Base-by-base conservation (phyloP, 2,113 vertebrate species). In the Craseonycteris thonglongyai region DNA sequence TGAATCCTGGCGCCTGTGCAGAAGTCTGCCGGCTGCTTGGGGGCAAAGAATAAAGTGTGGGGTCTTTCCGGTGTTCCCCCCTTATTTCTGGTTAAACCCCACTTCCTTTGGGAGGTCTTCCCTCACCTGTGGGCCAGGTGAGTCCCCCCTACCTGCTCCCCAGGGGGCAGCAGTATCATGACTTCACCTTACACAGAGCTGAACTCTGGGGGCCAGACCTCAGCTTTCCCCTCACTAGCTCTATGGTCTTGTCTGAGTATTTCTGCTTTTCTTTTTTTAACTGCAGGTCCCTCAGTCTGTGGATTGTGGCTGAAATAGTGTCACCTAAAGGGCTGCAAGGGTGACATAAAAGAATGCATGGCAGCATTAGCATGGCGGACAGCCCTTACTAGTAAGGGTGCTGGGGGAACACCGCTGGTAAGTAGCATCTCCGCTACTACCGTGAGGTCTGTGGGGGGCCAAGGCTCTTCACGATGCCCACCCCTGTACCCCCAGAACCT, bases 261-360 rank as follows among this genome's bases (percentile, higher is more conserved):
- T 80, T 38, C 28, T 61, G 61, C 22, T 80, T 16, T 89, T 89
- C 81, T 42, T 35, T 16, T 89, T 89, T 86, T 42, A 33, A 45
- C n/a, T 9, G 40, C 42, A 58, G 2, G 65, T 74, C 26, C 49
- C 68, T 89, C 61, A 47, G 13, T 38, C 21, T 76, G 30, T 78
- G 28, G 22, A 10, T 38, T 5, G 19, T 51, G 58, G 38, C 42
- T 92, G 13, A 87, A 74, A 54, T 11, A 91, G 16, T 8, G 28
- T 21, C 16, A 78, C 42, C 56, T 89, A 33, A 42, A 56, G 35
- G 24, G 5, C 28, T 68, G 42, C 83, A 72, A 58, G 74, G 69
- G 69, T 65, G 49, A 54, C 65, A 61, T 38, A 42, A 28, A 86
- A 30, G 0, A 69, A 35, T 51, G 16, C 9, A 19, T 8, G 45